phyloP scores from a whole-genome alignment of 2,797 vertebrate genomes.

The Phataginus tricuspis region DNA sequence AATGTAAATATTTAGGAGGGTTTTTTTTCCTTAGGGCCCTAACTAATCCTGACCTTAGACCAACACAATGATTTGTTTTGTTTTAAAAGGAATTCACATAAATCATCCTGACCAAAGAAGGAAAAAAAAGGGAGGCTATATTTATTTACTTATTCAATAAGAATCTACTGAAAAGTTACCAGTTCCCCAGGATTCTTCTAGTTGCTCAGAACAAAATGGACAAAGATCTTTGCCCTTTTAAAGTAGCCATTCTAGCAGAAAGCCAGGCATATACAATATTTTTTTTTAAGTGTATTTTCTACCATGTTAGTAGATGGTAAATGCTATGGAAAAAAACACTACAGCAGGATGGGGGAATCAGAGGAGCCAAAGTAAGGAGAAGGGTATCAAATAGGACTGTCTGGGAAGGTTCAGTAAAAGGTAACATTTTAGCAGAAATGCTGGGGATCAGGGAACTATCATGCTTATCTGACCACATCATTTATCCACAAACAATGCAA shows the following conservation, averaged over 20 bases:
- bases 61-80: slow-evolving; percentile 21
- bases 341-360: not conserved
- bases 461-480: not conserved
- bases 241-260: not conserved
- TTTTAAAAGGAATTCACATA: slow-evolving; percentile 14
- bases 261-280: not conserved
- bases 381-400: not conserved
- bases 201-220: not conserved
- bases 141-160: not conserved
- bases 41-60: not conserved
- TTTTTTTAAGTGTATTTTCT: not conserved
- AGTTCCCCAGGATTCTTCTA: not conserved
- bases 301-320: not conserved
- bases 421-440: not conserved
- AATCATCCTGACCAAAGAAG: not conserved
- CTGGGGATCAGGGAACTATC: not conserved
- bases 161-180: not conserved
- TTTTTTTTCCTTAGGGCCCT: not conserved
- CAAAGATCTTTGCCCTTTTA: not conserved
- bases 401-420: not conserved
- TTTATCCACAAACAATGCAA: not conserved
- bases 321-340: not conserved
- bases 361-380: not conserved
- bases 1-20: not conserved
- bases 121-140: not conserved